phyloP scores from a whole-genome alignment of 2,888 invertebrate species.

The Trachelus troglodyta region DNA sequence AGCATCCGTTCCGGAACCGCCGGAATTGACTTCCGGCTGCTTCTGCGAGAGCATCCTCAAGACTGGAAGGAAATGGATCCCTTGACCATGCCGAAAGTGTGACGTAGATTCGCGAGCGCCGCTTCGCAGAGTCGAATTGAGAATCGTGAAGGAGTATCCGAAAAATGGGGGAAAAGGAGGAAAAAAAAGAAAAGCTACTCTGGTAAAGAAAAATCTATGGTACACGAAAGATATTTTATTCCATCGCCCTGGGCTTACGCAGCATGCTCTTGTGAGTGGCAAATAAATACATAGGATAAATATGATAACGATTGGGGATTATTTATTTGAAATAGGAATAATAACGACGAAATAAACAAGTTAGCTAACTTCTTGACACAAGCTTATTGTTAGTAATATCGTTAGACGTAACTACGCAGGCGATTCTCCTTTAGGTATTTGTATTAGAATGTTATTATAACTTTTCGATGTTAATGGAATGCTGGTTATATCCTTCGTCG shows the following conservation, averaged over 20 bases:
- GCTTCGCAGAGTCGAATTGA: background rate
- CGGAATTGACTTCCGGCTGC: constrained; percentile 39
- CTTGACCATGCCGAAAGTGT: background rate
- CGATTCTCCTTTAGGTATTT: background rate
- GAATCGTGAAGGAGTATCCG: background rate
- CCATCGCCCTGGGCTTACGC: constrained; percentile 15
- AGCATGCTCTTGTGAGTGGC: constrained; percentile 18
- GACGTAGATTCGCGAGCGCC: background rate
- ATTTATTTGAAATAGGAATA: background rate
- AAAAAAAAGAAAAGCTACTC: background rate
- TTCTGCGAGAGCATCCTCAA: constrained; percentile 59
- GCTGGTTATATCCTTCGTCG: background rate
- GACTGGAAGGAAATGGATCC: constrained; percentile 37
- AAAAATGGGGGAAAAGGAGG: background rate
- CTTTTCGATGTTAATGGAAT: background rate
- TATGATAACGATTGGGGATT: background rate
- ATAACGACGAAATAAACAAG: background rate
- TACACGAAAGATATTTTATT: constrained; percentile 3
- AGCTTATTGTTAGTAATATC: background rate
- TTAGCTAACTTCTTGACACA: background rate
- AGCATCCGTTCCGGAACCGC: constrained; percentile 1
- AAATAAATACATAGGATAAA: background rate
- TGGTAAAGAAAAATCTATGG: background rate
- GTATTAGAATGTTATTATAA: background rate
- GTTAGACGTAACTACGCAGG: background rate